Base-by-base conservation (phyloP, 2,888 invertebrate species). In the Ichneumoninae sp. region DNA sequence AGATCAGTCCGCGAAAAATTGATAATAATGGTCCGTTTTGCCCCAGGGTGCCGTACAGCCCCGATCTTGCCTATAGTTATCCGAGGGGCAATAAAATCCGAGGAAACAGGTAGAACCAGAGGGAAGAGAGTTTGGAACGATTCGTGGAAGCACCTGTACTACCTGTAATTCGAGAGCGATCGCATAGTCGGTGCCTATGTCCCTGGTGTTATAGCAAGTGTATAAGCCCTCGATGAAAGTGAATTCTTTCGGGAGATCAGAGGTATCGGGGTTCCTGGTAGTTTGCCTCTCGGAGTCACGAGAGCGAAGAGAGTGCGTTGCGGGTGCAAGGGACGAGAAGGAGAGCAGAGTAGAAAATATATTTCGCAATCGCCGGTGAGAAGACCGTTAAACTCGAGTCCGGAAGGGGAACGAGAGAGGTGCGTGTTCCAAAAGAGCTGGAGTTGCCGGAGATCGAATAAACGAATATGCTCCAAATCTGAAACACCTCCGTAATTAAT, bases 161-260 rank as follows among this genome's bases (percentile, higher is more conserved):
- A 26, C 70, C 33, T 54, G 8, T 22, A 72, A 13, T 16, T 65
- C 50, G 54, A 60, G 54, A 70, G 54, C 60, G 19, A 65, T 70
- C 44, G 54, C 19, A 69, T 13, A 54, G 22, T 50, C 60, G 22
- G 50, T 54, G 36, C 16, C 7, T 26, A 26, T 62, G 50, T 70
- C 7, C 22, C 57, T 50, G n/a, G 44, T 19, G 19, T 50, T 60
- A 36, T 68, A 62, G 60, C 71, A 40, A 40, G 65, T 60, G 71
- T 47, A 68, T 62, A 40, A 68, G 44, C 65, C 65, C 66, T 57
- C 83, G 70, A 90, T 86, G 90, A 90, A 90, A 90, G 89, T 87
- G 86, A 88, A 88, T 90, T 90, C 85, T 84, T 87, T 65, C 80
- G 57, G 72, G 75, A 70, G 71, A 81, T 83, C 75, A 66, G 60